Percentiles rank a stretch among this genome's conserved stretches.
These are phyloP conservation scores for Antheraea pernyi DNA, from an alignment of 1,140 invertebrate genomes.

Conservation along the genomic window DNA sequence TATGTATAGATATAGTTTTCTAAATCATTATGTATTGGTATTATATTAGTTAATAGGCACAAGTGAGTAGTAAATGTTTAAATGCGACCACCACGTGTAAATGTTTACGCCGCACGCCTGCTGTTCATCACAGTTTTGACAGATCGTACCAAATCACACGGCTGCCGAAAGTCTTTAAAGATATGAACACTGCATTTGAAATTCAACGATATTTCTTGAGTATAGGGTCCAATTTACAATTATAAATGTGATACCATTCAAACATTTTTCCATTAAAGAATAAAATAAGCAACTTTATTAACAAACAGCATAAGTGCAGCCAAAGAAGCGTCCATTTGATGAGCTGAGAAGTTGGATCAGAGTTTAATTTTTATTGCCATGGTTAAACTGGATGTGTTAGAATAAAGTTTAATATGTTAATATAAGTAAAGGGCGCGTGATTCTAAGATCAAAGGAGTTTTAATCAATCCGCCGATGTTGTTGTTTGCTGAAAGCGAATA, in stretches of 20 bases:
- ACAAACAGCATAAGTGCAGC: background rate
- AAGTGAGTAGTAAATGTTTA: constrained; percentile 15
- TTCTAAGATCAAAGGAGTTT: constrained; percentile 68
- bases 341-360: background rate
- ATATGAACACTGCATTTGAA: background rate
- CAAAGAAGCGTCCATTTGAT: background rate
- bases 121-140: constrained; percentile 70
- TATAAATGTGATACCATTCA: background rate
- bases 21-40: background rate
- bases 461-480: constrained; percentile 57
- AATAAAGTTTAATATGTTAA: constrained; percentile 30
- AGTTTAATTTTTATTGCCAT: background rate
- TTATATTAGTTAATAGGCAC: constrained; percentile 23
- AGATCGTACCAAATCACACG: constrained; percentile 45
- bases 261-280: background rate
- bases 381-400: constrained; percentile 3
- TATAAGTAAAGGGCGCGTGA: constrained; percentile 71
- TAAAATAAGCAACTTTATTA: background rate
- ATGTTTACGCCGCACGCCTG: constrained; percentile 67
- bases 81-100: constrained; percentile 40
- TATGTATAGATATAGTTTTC: background rate
- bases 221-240: background rate
- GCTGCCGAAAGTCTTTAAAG: constrained; percentile 16
- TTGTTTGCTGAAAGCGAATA: background rate
- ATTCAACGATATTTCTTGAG: background rate